phyloP scores from a whole-genome alignment of 1,140 invertebrate species.

The Drosophila orena region DNA sequence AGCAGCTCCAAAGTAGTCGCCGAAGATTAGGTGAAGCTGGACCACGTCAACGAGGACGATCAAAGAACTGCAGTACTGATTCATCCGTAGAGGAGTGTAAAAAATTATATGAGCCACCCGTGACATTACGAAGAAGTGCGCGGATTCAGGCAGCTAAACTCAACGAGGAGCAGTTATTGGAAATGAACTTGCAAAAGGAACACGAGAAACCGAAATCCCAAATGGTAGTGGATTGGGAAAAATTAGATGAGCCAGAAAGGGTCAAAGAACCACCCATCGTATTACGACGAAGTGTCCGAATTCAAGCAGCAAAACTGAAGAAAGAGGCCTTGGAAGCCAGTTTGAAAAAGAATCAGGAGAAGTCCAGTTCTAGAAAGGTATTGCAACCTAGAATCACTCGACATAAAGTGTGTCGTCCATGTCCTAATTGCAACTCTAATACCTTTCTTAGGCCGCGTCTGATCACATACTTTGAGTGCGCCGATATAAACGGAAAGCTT shows the following conservation, averaged over 20 bases:
- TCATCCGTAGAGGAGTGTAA: no score
- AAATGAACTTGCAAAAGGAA: no score
- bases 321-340: not conserved
- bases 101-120: no score
- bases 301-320: not conserved
- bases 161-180: no score
- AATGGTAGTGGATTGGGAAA: not conserved
- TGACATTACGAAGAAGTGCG: no score
- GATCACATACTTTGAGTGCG: not conserved
- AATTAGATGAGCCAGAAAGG: not conserved
- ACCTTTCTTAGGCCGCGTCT: not conserved
- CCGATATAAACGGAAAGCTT: slow-evolving; percentile 1
- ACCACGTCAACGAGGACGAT: not conserved
- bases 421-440: not conserved
- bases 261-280: not conserved
- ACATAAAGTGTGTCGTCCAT: not conserved
- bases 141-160: no score
- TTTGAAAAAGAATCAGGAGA: not conserved
- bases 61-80: not conserved
- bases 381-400: no score
- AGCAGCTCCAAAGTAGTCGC: not conserved
- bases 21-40: not conserved
- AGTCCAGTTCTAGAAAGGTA: not conserved
- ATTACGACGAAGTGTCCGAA: not conserved
- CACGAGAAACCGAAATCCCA: no score